phyloP scores from a whole-genome alignment of 2,888 invertebrate genomes.

The Netelia virgata region DNA sequence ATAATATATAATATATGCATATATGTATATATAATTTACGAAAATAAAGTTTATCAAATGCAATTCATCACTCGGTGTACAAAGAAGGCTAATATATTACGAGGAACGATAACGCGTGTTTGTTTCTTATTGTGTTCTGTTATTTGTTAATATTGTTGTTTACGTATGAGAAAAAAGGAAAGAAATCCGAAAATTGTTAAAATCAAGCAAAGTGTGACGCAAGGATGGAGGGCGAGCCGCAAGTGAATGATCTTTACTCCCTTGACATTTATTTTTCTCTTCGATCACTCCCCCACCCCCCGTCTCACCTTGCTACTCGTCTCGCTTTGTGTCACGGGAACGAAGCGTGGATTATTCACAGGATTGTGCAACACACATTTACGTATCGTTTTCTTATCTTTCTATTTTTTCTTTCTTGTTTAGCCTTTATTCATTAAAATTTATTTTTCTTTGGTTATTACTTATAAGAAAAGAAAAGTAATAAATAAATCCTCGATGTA shows the following conservation, averaged over 20 bases:
- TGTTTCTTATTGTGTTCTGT: slow-evolving; percentile 7
- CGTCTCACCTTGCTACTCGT: neutral
- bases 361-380: slow-evolving; percentile 61
- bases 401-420: slow-evolving; percentile 4
- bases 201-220: neutral
- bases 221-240: neutral
- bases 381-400: slow-evolving; percentile 24
- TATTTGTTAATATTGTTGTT: neutral
- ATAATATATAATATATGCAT: slow-evolving; percentile 34
- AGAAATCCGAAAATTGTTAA: neutral
- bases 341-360: slow-evolving; percentile 17
- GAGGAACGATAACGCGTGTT: slow-evolving; percentile 55
- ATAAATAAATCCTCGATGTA: slow-evolving; percentile 1
- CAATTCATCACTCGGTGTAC: slow-evolving; percentile 65
- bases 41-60: slow-evolving; percentile 69
- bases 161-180: slow-evolving; percentile 12
- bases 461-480: slow-evolving; percentile 2
- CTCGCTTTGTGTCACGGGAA: slow-evolving; percentile 16
- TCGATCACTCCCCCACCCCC: neutral
- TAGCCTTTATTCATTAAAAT: slow-evolving; percentile 11
- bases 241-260: neutral
- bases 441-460: slow-evolving; percentile 20
- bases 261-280: neutral
- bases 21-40: slow-evolving; percentile 55
- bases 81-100: slow-evolving; percentile 60